Evolutionary conservation across 2,888 invertebrate genomes (phyloP).

Genomic region (Choreutis nemorana): DNA sequence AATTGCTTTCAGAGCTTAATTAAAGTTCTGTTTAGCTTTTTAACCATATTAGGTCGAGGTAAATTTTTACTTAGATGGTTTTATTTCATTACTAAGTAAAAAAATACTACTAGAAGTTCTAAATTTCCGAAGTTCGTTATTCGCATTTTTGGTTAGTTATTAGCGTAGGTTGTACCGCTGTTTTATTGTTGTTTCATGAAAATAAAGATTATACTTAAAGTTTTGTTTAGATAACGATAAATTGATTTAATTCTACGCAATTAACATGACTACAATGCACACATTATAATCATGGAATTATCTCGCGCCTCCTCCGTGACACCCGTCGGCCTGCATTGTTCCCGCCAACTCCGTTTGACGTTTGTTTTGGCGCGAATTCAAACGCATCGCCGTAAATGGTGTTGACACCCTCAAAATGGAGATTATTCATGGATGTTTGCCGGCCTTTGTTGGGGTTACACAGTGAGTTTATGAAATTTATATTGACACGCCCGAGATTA

Average conservation of each 20-base stretch:
- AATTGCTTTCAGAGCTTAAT: slow-evolving; percentile 10
- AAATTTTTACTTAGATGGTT: no score
- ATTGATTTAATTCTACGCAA: no score
- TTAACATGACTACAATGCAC: slow-evolving; percentile 39
- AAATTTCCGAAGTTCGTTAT: no score
- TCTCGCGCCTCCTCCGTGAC: slow-evolving; percentile 25
- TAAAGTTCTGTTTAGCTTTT: not conserved
- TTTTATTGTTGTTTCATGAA: not conserved
- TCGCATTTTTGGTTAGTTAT: no score
- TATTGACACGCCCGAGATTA: slow-evolving; percentile 57
- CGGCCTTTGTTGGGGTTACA: slow-evolving; percentile 46
- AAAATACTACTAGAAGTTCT: no score
- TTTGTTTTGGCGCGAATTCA: slow-evolving; percentile 49
- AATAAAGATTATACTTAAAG: no score
- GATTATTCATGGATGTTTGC: slow-evolving; percentile 62
- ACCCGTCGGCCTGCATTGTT: slow-evolving; percentile 38
- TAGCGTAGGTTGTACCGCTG: no score
- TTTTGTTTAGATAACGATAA: no score
- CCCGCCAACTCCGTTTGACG: slow-evolving; percentile 35
- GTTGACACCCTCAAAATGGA: slow-evolving; percentile 60
- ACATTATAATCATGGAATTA: slow-evolving; percentile 41
- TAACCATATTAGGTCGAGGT: not conserved
- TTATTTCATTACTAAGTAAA: no score
- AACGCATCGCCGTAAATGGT: slow-evolving; percentile 38
- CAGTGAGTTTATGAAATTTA: slow-evolving; percentile 58